Evolutionary conservation across 1,140 invertebrate genomes (phyloP), one percentile per base, ranked within the genome.

Genomic region (Fopius arisanus): DNA sequence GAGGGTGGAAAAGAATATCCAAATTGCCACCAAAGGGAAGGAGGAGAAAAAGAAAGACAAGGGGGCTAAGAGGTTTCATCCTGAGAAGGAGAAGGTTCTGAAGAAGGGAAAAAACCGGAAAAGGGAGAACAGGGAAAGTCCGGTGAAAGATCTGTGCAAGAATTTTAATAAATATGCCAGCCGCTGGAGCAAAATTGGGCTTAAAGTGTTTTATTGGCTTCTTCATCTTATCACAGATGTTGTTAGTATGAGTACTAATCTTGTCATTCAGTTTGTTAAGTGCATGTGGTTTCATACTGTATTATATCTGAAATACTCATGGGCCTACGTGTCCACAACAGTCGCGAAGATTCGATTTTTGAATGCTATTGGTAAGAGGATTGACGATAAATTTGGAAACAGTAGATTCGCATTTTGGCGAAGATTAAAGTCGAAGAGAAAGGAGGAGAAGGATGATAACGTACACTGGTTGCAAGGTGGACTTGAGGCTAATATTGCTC

Each of bases 141-240:
- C 83, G 12, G 77, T 87, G 54, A 86, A 84, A 84, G 89, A 77
- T 76, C 88, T 86, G 75, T 91, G 72, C 88, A 91, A 82, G 86
- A 85, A 81, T 67, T 78, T 86, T 6, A 84, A 82, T 54, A 87
- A 90, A 73, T 91, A 92, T 78, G 81, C 91, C 1, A 90, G 89
- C 77, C 89, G 90, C 59, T 94, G 93, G 93, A 91, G 91, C 81
- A 91, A 91, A 78, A 90, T 92, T 19, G 90, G 90, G 23, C 87
- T 92, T 69, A 92, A 92, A 75, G 89, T 93, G 71, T 81, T 94
- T 70, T 89, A 91, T 66, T 96, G 94, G 94, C 90, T 96, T 51
- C 86, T 94, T 54, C 91, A 94, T 87, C 84, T 96, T 67, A 90
- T 96, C 6, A 94, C 91, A 70, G 94, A 95, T 83, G 93, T 95